Evolutionary conservation across 2,888 invertebrate genomes (phyloP), one percentile per base, ranked within the genome.

Genomic region (Acleris holmiana): DNA sequence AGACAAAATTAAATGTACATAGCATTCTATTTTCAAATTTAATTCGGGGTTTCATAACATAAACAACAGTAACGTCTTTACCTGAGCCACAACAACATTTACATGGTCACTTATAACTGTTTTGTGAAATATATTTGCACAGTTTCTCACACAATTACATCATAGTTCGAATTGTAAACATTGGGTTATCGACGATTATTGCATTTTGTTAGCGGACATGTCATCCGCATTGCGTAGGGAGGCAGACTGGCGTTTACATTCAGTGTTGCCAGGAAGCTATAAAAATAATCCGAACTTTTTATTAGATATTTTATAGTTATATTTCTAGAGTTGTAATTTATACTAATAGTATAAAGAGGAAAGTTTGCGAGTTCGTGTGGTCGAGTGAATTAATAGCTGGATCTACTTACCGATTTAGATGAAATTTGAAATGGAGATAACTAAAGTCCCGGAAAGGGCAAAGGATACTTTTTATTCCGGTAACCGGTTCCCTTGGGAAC

Each of bases 211-310:
- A 40, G 13, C 58, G 23, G 19, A 47, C 53, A 41, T 8, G 55
- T 8, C 55, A n/a, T 4, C 64, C 48, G 64, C 64, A 64, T 29
- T 64, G 64, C 64, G 64, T 44, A 64, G 44, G 17, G 57, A 17
- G 17, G n/a, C 25, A 15, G 18, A 64, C 64, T 64, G 58, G 19
- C 48, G 53, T n/a, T 48, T 21, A 3, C 18, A 1, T 4, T 1
- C 15, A 49, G 41, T 18, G 55, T 61, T 61, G 61, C 61, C 48
- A 61, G 54, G n/a, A 4, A 15, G 5, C 3, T 2, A 21, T 0
- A n/a, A n/a, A 23, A 23, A 4, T 49, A 15, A 2, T 21, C 15
- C 21, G 49, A 13, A 13, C 2, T 29, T 29, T 29, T 25, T 6
- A 25, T 7, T 8, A 25, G 25, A 7, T 25, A 25, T 25, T 7